phyloP scores from a whole-genome alignment of 2,113 vertebrate genomes.

The Hippopotamus amphibius region DNA sequence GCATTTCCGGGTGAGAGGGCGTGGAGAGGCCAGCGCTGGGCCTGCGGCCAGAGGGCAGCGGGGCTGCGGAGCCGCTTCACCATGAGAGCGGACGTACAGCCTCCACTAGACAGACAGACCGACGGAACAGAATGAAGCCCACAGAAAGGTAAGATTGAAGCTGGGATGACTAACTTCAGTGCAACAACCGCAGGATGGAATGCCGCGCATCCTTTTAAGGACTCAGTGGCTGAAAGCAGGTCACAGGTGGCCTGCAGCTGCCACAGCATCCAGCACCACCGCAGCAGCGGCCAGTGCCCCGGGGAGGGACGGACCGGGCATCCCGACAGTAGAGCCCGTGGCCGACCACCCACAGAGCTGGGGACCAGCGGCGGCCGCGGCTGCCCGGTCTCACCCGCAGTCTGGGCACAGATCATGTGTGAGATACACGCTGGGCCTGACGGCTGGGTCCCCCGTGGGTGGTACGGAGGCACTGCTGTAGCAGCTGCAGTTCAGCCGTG shows the following conservation, averaged over 20 bases:
- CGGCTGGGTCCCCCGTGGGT: accelerated
- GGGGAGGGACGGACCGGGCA: accelerated
- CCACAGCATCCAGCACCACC: background rate
- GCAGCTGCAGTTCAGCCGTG: accelerated
- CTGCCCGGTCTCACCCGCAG: accelerated
- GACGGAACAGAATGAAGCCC: too few relatives aligned
- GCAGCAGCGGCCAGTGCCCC: background rate
- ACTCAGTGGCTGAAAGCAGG: background rate
- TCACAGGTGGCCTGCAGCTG: background rate
- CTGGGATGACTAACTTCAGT: accelerated
- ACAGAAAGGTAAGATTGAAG: accelerated
- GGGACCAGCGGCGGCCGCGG: accelerated
- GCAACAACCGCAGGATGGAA: too few relatives aligned
- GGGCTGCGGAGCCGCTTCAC: accelerated
- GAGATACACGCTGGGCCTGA: background rate
- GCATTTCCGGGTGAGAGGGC: background rate
- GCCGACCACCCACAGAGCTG: background rate
- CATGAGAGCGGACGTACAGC: background rate
- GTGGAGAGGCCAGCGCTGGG: too few relatives aligned
- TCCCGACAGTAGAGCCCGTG: background rate
- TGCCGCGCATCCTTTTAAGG: background rate
- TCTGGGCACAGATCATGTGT: background rate
- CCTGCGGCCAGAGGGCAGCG: too few relatives aligned
- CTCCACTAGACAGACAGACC: accelerated
- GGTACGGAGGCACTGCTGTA: accelerated